Percentiles rank a stretch among this genome's conserved stretches.
These are phyloP conservation scores for Dendroctonus ponderosae DNA, from an alignment of 1,140 invertebrate genomes.

Conservation along the genomic window DNA sequence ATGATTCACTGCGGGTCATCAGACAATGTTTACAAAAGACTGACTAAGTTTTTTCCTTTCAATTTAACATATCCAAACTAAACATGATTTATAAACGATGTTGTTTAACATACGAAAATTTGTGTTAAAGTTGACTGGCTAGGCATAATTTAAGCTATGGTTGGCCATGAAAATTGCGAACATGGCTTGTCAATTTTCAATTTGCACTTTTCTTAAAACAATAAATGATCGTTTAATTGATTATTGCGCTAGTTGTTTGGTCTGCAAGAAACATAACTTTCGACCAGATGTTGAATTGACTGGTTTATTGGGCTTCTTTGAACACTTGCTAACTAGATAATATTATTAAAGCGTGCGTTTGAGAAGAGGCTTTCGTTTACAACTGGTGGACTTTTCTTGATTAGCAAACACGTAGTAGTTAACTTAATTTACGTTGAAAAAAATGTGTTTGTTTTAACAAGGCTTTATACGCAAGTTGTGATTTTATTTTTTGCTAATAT, in stretches of 20 bases:
- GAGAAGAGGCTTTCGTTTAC: background rate
- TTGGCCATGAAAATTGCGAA: slow-evolving; percentile 4
- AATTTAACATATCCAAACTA: background rate
- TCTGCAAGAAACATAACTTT: slow-evolving; percentile 3
- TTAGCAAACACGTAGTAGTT: background rate
- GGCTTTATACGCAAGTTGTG: too few relatives aligned
- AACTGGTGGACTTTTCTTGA: too few relatives aligned
- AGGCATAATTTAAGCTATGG: slow-evolving; percentile 1
- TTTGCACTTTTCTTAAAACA: slow-evolving; percentile 1
- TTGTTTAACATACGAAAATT: background rate
- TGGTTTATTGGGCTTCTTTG: background rate
- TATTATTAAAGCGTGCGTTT: background rate
- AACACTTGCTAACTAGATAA: slow-evolving; percentile 1
- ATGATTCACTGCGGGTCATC: background rate
- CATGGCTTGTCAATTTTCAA: background rate
- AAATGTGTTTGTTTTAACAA: background rate
- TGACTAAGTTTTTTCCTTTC: background rate
- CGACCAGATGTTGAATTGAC: background rate
- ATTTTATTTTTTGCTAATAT: too few relatives aligned
- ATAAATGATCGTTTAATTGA: too few relatives aligned
- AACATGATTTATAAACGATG: background rate
- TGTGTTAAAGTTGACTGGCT: background rate
- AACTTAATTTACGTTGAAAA: background rate
- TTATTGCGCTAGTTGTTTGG: background rate
- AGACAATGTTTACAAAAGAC: background rate